phyloP scores from a whole-genome alignment of 23 tunicate genomes.

The Trididemnum clinides region DNA sequence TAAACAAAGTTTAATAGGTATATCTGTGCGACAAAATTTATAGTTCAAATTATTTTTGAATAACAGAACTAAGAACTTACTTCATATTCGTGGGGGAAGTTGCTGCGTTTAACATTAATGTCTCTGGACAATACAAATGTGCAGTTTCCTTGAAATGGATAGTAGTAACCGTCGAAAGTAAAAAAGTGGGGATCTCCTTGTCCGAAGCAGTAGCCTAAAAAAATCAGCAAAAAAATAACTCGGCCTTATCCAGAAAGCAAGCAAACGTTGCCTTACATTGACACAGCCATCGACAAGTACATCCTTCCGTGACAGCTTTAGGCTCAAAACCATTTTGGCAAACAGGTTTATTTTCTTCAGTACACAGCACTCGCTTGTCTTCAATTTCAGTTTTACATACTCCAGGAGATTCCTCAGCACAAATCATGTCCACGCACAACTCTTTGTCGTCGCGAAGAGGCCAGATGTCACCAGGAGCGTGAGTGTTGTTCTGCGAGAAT shows the following conservation, averaged over 20 bases:
- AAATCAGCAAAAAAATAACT: too few relatives aligned
- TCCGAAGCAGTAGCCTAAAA: slow-evolving; percentile 92
- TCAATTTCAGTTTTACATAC: slow-evolving; percentile 57
- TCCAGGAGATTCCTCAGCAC: slow-evolving; percentile 57
- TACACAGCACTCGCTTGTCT: slow-evolving; percentile 58
- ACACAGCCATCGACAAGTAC: slow-evolving; percentile 88
- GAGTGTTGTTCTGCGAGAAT: slow-evolving; percentile 25
- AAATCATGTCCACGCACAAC: slow-evolving; percentile 70
- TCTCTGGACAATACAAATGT: slow-evolving; percentile 93
- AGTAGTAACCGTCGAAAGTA: slow-evolving; percentile 94
- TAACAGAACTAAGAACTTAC: too few relatives aligned
- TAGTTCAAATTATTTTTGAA: too few relatives aligned
- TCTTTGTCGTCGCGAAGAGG: slow-evolving; percentile 86
- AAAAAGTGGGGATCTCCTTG: slow-evolving; percentile 98
- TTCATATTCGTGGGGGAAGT: slow-evolving; percentile 84
- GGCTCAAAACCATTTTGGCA: slow-evolving; percentile 78
- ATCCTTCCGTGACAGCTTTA: slow-evolving; percentile 67
- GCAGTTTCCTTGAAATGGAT: slow-evolving; percentile 99
- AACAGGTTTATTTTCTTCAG: slow-evolving; percentile 59
- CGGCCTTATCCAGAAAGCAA: too few relatives aligned
- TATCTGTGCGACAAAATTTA: too few relatives aligned
- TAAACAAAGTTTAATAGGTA: too few relatives aligned
- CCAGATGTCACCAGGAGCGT: slow-evolving; percentile 85
- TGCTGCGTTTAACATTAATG: slow-evolving; percentile 49
- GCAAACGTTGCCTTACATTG: slow-evolving; percentile 89